Conservation (phyloP, 2,113 vertebrate species). For the Alouatta palliata region DNA sequence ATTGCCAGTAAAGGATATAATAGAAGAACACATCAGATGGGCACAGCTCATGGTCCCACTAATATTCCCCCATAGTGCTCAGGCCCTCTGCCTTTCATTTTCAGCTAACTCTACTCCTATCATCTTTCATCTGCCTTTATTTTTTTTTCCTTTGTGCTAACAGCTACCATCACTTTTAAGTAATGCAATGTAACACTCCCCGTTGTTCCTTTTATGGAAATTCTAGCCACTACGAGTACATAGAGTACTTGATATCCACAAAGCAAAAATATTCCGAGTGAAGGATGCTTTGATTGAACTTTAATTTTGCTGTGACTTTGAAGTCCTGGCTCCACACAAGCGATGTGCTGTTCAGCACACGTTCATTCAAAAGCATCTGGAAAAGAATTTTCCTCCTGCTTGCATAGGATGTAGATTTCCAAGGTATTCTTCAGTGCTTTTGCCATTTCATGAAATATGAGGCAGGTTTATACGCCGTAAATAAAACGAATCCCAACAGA, state of each 20-base stretch:
- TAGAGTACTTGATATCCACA: constrained; percentile 49
- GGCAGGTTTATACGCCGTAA: not conserved
- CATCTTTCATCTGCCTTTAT: constrained; percentile 49
- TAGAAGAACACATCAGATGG: not conserved
- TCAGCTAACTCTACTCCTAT: not conserved
- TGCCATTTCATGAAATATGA: constrained; percentile 24
- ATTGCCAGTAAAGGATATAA: not conserved
- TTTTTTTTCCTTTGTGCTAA: constrained; percentile 43
- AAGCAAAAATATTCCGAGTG: constrained; percentile 45
- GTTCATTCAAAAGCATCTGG: not conserved
- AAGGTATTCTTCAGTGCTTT: not conserved
- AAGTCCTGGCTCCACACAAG: constrained; percentile 9
- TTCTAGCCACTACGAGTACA: constrained; percentile 19
- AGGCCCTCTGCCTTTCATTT: not conserved
- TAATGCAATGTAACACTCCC: constrained; percentile 38
- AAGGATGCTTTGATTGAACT: constrained; percentile 58
- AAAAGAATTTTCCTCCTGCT: not conserved
- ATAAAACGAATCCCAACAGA: constrained; percentile 26
- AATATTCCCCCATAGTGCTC: not conserved
- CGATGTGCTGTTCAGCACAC: not conserved
- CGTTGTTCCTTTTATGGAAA: constrained; percentile 63
- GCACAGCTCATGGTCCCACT: not conserved
- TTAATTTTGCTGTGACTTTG: constrained; percentile 65
- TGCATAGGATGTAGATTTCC: not conserved
- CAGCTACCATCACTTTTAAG: constrained; percentile 47